Base-by-base conservation (phyloP, 2,113 vertebrate species). In the Nanorana parkeri region DNA sequence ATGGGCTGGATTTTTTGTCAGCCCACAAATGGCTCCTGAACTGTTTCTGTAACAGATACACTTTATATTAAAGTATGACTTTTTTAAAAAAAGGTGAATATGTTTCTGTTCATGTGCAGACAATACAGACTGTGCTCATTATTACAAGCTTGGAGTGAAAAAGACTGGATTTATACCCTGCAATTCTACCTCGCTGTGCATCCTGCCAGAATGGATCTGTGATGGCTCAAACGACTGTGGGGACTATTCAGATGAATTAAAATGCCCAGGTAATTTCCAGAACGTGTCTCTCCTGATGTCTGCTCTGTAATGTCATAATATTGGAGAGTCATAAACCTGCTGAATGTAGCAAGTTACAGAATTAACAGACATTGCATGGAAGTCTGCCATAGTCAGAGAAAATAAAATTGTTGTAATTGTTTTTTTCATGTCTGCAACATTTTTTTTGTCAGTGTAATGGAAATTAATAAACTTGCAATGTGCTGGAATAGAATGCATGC, bases 171-270 rank as follows among this genome's bases (percentile, higher is more conserved):
- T 99, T 87, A 90, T 99, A 91, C 95, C 93, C 84, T 99, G 98
- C 88, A 99, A 99, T 91, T 96, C 95, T 1, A 99, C 98, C 65
- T 97, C 97, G 0, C 94, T 99, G 69, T 99, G 98, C 88, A 90
- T 99, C 89, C 94, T 98, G 89, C 95, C 95, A 16, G 93, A 93
- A 21, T 99, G 98, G 98, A 92, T 97, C 86, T 99, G 98, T 16
- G 98, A 99, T 80, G 98, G 98, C 4, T 94, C 98, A 80, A 99
- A 99, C 55, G 98, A 99, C 91, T 99, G 97, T 10, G 97, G 97
- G 58, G 98, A 99, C 93, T 98, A 97, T 58, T 94, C 96, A 16
- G 98, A 99, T 87, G 98, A 99, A 91, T 89, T 94, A 65, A 96
- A 95, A 89, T 99, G 98, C 84, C 95, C 97, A 95, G 96, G 97